Evolutionary conservation across 2,888 invertebrate species (phyloP).

Genomic region (Eudasyphora cyanicolor): DNA sequence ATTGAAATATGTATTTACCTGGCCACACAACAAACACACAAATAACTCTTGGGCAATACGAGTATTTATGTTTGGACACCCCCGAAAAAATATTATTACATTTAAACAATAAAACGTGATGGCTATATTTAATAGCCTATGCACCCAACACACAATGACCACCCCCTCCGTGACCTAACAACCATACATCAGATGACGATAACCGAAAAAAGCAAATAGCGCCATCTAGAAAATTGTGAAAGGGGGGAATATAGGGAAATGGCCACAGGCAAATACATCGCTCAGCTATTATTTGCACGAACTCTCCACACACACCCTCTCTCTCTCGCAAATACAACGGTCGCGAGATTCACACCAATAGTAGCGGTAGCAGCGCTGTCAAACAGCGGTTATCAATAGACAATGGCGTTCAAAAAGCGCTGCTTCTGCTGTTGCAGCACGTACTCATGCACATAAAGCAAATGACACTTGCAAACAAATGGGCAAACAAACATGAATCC

Average conservation of each 20-base stretch:
- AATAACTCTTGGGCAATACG: not conserved
- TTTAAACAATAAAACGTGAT: conserved; percentile 26
- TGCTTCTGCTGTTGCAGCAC: not conserved
- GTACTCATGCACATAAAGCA: not conserved
- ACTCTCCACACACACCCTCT: not conserved
- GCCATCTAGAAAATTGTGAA: not conserved
- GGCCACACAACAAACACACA: not conserved
- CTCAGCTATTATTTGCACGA: conserved; percentile 31
- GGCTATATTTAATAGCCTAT: conserved; percentile 25
- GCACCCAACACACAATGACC: not conserved
- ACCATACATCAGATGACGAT: not conserved
- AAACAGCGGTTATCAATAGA: not conserved
- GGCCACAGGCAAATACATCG: conserved; percentile 19
- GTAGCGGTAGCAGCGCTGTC: not conserved
- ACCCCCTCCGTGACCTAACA: not conserved
- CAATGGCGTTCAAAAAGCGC: not conserved
- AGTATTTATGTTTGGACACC: not conserved
- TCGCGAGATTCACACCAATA: not conserved
- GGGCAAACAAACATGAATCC: not conserved
- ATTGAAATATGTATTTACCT: conserved; percentile 3
- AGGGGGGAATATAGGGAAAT: not conserved
- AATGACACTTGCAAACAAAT: conserved; percentile 28
- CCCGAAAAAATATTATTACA: not conserved
- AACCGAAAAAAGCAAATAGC: not conserved
- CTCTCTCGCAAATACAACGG: not conserved